phyloP scores from a whole-genome alignment of 2,113 vertebrate genomes.

The Halcyon senegalensis region DNA sequence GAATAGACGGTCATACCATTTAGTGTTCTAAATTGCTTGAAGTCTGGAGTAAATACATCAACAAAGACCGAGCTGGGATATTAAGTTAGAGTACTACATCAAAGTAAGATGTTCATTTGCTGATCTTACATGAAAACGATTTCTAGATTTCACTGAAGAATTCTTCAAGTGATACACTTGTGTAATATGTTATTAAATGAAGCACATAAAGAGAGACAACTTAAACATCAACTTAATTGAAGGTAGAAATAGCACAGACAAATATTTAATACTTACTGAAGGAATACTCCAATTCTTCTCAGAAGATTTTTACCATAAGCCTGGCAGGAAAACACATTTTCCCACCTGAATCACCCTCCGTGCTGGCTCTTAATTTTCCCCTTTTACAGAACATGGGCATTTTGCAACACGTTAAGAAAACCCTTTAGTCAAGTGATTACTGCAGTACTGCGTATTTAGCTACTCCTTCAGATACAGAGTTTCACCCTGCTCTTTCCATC shows the following conservation, averaged over 20 bases:
- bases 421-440: neutral
- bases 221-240: conserved; percentile 24
- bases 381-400: neutral
- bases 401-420: neutral
- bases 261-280: neutral
- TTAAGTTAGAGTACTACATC: conserved; percentile 28
- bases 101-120: neutral
- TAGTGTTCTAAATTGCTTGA: conserved; percentile 14
- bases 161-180: neutral
- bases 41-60: conserved; percentile 30
- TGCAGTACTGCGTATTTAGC: neutral
- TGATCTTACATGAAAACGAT: conserved; percentile 43
- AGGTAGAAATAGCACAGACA: neutral
- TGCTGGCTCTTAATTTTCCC: neutral
- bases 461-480: neutral
- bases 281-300: neutral
- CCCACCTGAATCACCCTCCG: neutral
- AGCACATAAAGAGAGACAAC: neutral
- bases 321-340: neutral
- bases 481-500: neutral
- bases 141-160: conserved; percentile 33
- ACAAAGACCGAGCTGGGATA: neutral
- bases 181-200: conserved; percentile 38
- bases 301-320: neutral
- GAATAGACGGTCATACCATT: neutral